Percentiles rank a stretch among this genome's conserved stretches.
Conservation (phyloP, 1,140 invertebrate genomes). For the Nasonia vitripennis region DNA sequence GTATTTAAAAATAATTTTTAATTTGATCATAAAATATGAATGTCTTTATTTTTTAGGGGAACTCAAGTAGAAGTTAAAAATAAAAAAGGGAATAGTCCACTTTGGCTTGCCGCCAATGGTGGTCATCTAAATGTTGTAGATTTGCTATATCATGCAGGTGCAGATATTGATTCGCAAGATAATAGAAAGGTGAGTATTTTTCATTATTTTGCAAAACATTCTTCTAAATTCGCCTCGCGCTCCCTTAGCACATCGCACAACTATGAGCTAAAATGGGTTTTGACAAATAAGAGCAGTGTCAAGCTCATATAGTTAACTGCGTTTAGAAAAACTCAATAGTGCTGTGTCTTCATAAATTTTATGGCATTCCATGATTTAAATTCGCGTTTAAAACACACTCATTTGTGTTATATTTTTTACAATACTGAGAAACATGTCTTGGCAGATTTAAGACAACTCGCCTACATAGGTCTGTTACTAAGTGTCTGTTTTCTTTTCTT, state of each 20-base stretch:
- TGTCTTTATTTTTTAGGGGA: constrained; percentile 73
- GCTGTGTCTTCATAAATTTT: too few species aligned
- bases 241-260: background rate
- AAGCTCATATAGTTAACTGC: too few species aligned
- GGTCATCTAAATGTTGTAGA: constrained; percentile 98
- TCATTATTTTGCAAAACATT: background rate
- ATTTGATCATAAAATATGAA: too few species aligned
- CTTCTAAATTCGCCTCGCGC: background rate
- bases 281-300: background rate
- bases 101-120: constrained; percentile 98
- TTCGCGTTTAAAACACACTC: too few species aligned
- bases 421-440: too few species aligned
- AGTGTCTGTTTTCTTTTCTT: too few species aligned
- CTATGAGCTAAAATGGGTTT: background rate
- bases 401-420: too few species aligned
- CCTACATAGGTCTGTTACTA: too few species aligned
- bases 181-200: constrained; percentile 84
- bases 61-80: constrained; percentile 98
- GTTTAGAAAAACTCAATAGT: too few species aligned
- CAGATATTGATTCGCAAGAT: constrained; percentile 98
- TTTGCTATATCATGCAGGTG: constrained; percentile 89
- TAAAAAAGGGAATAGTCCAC: constrained; percentile 98
- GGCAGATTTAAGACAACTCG: too few species aligned
- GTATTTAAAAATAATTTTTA: background rate
- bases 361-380: too few species aligned